Base-by-base conservation (phyloP, 2,888 invertebrate species). In the Dryocosmus kuriphilus region DNA sequence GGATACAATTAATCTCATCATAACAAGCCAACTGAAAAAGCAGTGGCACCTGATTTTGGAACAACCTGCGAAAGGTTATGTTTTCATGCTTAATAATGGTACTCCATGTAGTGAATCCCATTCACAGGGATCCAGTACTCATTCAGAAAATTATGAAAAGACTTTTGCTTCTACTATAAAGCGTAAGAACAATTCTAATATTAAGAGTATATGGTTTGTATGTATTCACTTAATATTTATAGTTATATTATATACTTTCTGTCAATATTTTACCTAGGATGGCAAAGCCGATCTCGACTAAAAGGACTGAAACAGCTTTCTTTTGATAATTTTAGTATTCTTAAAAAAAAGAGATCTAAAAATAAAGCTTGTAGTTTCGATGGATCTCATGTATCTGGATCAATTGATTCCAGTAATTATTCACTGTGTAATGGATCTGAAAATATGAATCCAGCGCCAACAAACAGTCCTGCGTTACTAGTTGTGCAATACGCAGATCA, bases 11-110 rank as follows among this genome's bases (percentile, higher is more conserved):
- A 92, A 92, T 41, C 88, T 94, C 75, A 87, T 97, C 95, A 96
- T 98, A 86, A 95, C 96, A 11, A 94, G 94, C 77, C 93, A 93
- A 51, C 94, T 94, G 82, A 95, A 95, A 55, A 95, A 95, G 82
- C 97, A 98, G 89, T 97, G 96, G 95, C 95, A 96, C 84, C 92
- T 98, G 78, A 92, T 97, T 41, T 92, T 98, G 76, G 97, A 98
- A 89, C 96, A 97, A 88, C 94, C 95, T 84, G 94, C 95, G 2
- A 94, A 93, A 82, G 94, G 95, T 75, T 96, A 96, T 89, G 94
- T 95, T 74, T 97, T 96, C 94, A 94, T 95, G 0, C 83, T 92
- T 75, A 82, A 82, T 62, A 88, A 85, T 76, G 86, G 82, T 24
- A 86, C 79, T 32, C 32, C 76, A 8, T 77, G 74, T 51, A 78